Conservation (phyloP, 2,888 invertebrate species). For the Nineta flava region DNA sequence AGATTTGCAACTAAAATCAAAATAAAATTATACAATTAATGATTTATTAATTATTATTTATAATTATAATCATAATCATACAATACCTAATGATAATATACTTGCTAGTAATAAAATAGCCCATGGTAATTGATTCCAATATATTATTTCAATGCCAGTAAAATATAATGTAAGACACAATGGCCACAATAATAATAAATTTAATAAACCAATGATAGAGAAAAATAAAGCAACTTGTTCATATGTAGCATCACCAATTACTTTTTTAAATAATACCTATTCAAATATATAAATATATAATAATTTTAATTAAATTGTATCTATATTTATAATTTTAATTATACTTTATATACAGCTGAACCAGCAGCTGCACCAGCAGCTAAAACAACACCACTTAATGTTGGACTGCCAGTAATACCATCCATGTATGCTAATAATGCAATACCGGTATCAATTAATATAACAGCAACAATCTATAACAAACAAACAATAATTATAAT, state of each 20-base stretch:
- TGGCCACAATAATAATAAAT: slow-evolving; percentile 84
- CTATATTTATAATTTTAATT: slow-evolving; percentile 3
- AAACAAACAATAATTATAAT: not conserved
- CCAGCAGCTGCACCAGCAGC: slow-evolving; percentile 83
- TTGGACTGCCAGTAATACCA: slow-evolving; percentile 78
- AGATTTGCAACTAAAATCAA: slow-evolving; percentile 69
- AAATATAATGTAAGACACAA: slow-evolving; percentile 71
- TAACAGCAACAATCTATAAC: slow-evolving; percentile 80
- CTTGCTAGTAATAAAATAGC: slow-evolving; percentile 64
- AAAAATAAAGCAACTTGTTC: slow-evolving; percentile 90
- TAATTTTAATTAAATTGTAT: not conserved
- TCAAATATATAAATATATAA: slow-evolving; percentile 7
- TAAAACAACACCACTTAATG: slow-evolving; percentile 77
- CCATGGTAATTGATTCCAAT: slow-evolving; percentile 79
- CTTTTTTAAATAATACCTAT: slow-evolving; percentile 85
- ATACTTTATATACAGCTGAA: slow-evolving; percentile 85
- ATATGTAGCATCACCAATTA: slow-evolving; percentile 82
- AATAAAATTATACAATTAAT: slow-evolving; percentile 7
- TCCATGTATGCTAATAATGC: slow-evolving; percentile 91
- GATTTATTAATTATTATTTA: not conserved
- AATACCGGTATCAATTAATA: slow-evolving; percentile 85
- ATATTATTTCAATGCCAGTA: slow-evolving; percentile 70
- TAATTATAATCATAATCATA: not conserved
- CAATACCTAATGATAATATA: slow-evolving; percentile 62
- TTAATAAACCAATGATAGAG: slow-evolving; percentile 76